Evolutionary conservation across 1,140 invertebrate species (phyloP), one percentile per base, ranked within the genome.

Genomic region (Psix sp.): DNA sequence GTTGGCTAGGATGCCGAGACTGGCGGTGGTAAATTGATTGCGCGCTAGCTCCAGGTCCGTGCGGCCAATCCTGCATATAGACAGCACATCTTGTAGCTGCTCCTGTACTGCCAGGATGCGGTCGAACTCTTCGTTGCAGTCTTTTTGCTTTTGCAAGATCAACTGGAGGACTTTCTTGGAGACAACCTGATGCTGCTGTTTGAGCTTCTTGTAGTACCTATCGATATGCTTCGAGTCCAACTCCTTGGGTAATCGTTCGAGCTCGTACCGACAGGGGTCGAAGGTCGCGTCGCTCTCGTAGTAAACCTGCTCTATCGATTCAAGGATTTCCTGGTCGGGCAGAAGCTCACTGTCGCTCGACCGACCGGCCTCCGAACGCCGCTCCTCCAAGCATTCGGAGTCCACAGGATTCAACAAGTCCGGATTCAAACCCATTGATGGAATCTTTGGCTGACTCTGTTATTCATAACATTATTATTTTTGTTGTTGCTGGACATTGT

Each of bases 161-260:
- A 98, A 88, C 73, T 97, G 94, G 0, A 97, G 90, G 0, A 98
- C 94, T 86, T 96, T 94, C 73, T 95, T 96, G 0, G 95, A 96
- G 0, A 98, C 94, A 18, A 96, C 94, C 83, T 92, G 90, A 54
- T 95, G 91, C 80, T 96, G 94, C 43, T 90, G 90, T 54, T 91
- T 89, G 11, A 95, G 84, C 60, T 90, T 89, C 62, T 90, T 90
- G 66, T 92, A 90, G 59, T 92, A 90, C 20, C 87, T 83, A 74
- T 92, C 90, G 56, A 95, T 93, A 33, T 92, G 86, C 62, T 92
- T 89, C 21, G 90, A 89, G 59, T 93, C 90, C 13, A 93, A 83
- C 29, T 80, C 76, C 60, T 88, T 86, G 1, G 91, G 89, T n/a
- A 94, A 82, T 88, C 91, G 92, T 88, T 92, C 74, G 2, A 94